These are phyloP conservation scores for Heptranchias perlo DNA, from an alignment of 2,113 vertebrate species.

Conservation along the genomic window DNA sequence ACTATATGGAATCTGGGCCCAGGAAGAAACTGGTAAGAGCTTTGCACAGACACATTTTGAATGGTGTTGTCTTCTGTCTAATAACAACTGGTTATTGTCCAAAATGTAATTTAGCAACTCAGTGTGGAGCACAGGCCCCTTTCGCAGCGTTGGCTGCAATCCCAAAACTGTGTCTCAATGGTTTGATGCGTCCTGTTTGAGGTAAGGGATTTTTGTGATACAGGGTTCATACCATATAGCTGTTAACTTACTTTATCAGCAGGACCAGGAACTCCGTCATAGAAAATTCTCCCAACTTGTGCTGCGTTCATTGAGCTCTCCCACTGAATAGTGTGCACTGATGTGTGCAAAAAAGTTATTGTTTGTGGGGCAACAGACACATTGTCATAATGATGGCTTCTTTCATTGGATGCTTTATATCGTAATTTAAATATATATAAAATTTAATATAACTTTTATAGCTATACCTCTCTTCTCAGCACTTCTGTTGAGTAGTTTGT, in stretches of 20 bases:
- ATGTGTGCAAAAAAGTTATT: neutral
- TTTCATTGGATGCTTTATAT: too few relatives aligned
- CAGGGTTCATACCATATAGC: neutral
- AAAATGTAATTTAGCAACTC: conserved; percentile 4
- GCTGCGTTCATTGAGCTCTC: neutral
- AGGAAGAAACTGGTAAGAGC: conserved; percentile 91
- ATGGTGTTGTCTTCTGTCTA: neutral
- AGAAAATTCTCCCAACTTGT: neutral
- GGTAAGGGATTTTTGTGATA: neutral
- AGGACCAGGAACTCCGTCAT: too few relatives aligned
- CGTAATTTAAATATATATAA: too few relatives aligned
- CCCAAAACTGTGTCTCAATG: neutral
- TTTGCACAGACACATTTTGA: neutral
- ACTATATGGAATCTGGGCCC: conserved; percentile 98
- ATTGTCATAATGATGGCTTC: too few relatives aligned
- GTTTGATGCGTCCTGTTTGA: neutral
- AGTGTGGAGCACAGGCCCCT: neutral
- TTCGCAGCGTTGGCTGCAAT: neutral
- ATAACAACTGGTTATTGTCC: neutral
- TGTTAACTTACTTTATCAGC: neutral
- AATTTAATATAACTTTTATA: too few relatives aligned
- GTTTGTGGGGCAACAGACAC: too few relatives aligned
- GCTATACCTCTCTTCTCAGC: too few relatives aligned
- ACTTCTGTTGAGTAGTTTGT: too few relatives aligned
- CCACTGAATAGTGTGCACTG: neutral